Evolutionary conservation across 2,113 vertebrate genomes (phyloP), one percentile per base, ranked within the genome.

Genomic region (Xiphophorus couchianus): DNA sequence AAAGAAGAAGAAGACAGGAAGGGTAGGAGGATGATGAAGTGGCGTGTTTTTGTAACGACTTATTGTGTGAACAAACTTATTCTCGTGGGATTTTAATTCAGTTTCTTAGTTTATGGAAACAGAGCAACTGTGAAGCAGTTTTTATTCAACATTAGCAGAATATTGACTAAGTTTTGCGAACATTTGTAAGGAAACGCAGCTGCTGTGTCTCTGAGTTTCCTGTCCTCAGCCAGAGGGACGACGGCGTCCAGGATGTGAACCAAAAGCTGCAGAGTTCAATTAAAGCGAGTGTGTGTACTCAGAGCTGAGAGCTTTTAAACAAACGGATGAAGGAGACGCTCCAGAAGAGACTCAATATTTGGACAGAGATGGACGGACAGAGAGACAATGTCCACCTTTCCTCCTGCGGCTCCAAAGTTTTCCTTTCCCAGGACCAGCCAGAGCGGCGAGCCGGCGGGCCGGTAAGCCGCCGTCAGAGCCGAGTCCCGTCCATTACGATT

Each of bases 241-340:
- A 63, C 83, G 78, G 75, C 74, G 80, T 82, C 61, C 58, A 83
- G 76, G 78, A 78, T 83, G 80, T 84, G 81, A 88, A 86, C 3
- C 15, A 72, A 81, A 64, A 62, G 69, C 62, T 82, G 80, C 63
- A 72, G 17, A 85, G 83, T 77, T 39, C 69, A 82, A 84, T 85
- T 69, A 86, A 89, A 88, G 84, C 3, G 69, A 86, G 76, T 64
- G 81, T 83, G 84, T 86, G 82, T 83, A 68, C 84, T 84, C 33
- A 80, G 87, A 77, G 13, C 73, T 60, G 69, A 86, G 88, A 90
- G 92, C 90, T 82, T 88, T 90, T 82, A 73, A 83, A 79, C 88
- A 90, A 92, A 91, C 85, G 62, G 71, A 64, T 54, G 77, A 65
- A 71, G 1, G 6, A 67, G 75, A 66, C 69, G 7, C 74, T 80